Evolutionary conservation across 2,113 vertebrate species (phyloP).

Genomic region (Ramphastos sulfuratus): DNA sequence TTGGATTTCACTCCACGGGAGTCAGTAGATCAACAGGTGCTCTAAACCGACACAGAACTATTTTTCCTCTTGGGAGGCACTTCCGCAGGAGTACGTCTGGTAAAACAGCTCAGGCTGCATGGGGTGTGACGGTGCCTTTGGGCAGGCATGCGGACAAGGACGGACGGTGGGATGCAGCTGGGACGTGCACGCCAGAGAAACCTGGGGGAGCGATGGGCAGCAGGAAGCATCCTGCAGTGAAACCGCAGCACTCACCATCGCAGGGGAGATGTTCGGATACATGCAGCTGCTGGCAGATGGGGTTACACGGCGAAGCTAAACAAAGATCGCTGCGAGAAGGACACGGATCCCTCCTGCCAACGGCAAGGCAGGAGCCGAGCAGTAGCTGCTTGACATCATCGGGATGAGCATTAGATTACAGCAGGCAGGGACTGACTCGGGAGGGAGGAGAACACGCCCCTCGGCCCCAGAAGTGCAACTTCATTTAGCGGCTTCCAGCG

Average conservation of each 20-base stretch:
- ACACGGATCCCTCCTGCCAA: slow-evolving; percentile 69
- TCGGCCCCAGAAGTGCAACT: slow-evolving; percentile 73
- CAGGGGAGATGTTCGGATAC: slow-evolving; percentile 71
- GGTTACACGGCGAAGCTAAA: slow-evolving; percentile 60
- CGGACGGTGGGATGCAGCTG: accelerated
- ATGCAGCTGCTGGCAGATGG: slow-evolving; percentile 52
- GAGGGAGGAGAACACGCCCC: slow-evolving; percentile 77
- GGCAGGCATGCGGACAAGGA: not conserved
- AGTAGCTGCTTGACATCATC: slow-evolving; percentile 78
- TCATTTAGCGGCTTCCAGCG: slow-evolving; percentile 59
- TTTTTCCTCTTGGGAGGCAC: not conserved
- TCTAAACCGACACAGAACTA: not conserved
- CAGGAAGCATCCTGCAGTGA: slow-evolving; percentile 47
- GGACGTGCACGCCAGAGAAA: not conserved
- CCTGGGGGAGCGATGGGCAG: not conserved
- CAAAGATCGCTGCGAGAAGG: slow-evolving; percentile 62
- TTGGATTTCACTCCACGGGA: not conserved
- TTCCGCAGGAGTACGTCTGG: accelerated
- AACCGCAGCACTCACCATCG: slow-evolving; percentile 11
- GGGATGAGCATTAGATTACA: slow-evolving; percentile 77
- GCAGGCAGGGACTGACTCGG: slow-evolving; percentile 71
- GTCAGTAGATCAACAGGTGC: not conserved
- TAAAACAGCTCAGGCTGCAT: not conserved
- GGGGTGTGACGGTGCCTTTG: not conserved
- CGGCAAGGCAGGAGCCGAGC: slow-evolving; percentile 71